Conservation (phyloP, 2,113 vertebrate genomes). For the Larimichthys crocea region DNA sequence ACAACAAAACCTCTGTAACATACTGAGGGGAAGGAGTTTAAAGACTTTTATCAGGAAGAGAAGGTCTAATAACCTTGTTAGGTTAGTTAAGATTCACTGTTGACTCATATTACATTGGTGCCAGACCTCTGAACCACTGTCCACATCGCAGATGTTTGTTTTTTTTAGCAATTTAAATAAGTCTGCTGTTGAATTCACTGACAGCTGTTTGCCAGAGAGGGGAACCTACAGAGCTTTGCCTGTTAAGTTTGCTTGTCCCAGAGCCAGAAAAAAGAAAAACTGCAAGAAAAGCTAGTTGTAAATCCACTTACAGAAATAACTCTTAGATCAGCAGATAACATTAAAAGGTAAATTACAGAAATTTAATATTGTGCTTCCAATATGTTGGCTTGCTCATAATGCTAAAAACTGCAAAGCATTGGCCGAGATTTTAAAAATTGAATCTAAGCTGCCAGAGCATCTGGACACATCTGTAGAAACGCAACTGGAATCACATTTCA, state of each 20-base stretch:
- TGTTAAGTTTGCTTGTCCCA: no score
- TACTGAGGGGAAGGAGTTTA: not conserved
- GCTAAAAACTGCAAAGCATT: no score
- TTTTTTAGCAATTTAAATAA: not conserved
- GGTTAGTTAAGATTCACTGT: no score
- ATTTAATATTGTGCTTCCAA: no score
- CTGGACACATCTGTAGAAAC: no score
- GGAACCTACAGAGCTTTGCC: not conserved
- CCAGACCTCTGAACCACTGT: not conserved
- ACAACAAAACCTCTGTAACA: not conserved
- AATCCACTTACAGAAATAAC: not conserved
- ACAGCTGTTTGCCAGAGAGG: not conserved
- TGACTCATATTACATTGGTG: not conserved
- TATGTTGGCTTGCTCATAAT: no score
- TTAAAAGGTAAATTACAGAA: no score
- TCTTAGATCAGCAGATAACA: no score
- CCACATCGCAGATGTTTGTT: not conserved
- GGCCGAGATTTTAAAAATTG: no score
- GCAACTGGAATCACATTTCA: no score
- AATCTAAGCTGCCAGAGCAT: no score
- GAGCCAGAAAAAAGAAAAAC: not conserved
- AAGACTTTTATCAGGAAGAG: not conserved
- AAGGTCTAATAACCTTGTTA: not conserved
- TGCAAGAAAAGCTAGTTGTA: not conserved
- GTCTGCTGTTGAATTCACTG: not conserved